phyloP scores from a whole-genome alignment of 2,797 vertebrate species.

The Tachyglossus aculeatus region DNA sequence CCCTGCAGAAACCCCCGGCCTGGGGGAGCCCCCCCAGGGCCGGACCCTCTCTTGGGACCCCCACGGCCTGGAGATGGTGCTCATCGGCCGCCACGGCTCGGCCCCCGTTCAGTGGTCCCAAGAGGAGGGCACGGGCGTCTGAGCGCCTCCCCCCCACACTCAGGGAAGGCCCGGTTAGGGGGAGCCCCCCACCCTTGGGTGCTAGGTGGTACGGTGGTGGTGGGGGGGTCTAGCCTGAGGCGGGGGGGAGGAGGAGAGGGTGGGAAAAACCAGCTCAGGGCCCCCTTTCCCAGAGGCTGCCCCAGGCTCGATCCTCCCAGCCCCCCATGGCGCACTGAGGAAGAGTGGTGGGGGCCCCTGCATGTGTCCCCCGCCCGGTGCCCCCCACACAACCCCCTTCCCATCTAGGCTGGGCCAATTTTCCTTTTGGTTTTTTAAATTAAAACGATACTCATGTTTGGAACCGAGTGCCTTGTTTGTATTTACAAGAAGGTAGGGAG shows the following conservation, averaged over 20 bases:
- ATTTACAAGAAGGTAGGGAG: conserved; percentile 60
- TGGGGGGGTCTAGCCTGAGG: too few species aligned
- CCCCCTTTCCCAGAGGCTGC: too few species aligned
- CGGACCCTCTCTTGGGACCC: conserved; percentile 55
- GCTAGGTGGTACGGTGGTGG: background rate
- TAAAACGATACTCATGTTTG: conserved; percentile 52
- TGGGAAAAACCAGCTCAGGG: background rate
- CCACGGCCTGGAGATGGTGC: conserved; percentile 66
- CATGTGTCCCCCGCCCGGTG: conserved; percentile 46
- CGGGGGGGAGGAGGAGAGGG: background rate
- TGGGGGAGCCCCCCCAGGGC: conserved; percentile 49
- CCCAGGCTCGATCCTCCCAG: background rate
- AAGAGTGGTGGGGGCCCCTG: conserved; percentile 29
- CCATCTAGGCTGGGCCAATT: background rate
- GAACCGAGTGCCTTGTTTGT: conserved; percentile 58
- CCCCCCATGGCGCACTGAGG: background rate
- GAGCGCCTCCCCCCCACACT: background rate
- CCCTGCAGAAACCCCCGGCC: conserved; percentile 47
- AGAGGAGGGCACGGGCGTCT: conserved; percentile 64
- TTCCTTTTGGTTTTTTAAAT: conserved; percentile 52
- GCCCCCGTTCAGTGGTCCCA: conserved; percentile 58
- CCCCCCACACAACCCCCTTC: background rate
- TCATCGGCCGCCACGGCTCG: conserved; percentile 53
- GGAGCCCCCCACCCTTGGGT: background rate
- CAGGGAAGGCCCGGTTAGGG: conserved; percentile 4